Evolutionary conservation across 2,797 vertebrate species (phyloP).

Genomic region (Paratrypauchen microcephalus): DNA sequence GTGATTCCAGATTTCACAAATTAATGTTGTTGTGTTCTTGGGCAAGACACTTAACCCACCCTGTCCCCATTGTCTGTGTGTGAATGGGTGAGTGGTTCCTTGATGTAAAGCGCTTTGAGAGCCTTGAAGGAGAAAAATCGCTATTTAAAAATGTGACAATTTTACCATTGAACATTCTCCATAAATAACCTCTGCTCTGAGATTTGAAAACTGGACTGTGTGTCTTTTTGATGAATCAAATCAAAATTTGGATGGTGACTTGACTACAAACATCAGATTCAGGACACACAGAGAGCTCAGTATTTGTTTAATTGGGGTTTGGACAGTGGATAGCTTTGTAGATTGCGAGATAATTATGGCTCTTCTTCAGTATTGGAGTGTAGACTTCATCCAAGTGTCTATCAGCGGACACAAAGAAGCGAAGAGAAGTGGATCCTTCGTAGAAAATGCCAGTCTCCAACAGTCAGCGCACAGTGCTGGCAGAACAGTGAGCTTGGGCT

Average conservation of each 20-base stretch:
- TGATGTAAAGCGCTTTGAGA: too few relatives aligned
- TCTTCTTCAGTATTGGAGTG: neutral
- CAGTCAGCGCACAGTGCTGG: conserved; percentile 22
- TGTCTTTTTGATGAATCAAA: conserved; percentile 20
- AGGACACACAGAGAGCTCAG: conserved; percentile 23
- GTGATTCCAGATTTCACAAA: too few relatives aligned
- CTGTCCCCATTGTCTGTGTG: too few relatives aligned
- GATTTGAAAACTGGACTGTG: conserved; percentile 14
- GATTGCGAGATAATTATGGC: conserved; percentile 12
- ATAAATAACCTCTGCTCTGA: conserved; percentile 10
- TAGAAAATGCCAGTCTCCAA: neutral
- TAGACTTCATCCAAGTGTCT: conserved; percentile 13
- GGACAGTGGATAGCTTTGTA: conserved; percentile 20
- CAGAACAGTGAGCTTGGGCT: conserved; percentile 18
- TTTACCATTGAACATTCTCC: neutral
- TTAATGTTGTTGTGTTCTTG: too few relatives aligned
- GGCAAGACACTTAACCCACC: too few relatives aligned
- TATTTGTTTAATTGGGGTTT: conserved; percentile 32
- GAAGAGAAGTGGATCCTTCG: conserved; percentile 13
- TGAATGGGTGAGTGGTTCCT: too few relatives aligned
- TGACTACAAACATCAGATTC: conserved; percentile 14
- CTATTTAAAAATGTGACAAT: too few relatives aligned
- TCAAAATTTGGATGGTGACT: too few relatives aligned
- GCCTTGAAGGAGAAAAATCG: too few relatives aligned
- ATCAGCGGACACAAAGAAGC: conserved; percentile 19